These are phyloP conservation scores for Blastobasis lacticolella DNA, from an alignment of 2,888 invertebrate genomes.

Conservation along the genomic window DNA sequence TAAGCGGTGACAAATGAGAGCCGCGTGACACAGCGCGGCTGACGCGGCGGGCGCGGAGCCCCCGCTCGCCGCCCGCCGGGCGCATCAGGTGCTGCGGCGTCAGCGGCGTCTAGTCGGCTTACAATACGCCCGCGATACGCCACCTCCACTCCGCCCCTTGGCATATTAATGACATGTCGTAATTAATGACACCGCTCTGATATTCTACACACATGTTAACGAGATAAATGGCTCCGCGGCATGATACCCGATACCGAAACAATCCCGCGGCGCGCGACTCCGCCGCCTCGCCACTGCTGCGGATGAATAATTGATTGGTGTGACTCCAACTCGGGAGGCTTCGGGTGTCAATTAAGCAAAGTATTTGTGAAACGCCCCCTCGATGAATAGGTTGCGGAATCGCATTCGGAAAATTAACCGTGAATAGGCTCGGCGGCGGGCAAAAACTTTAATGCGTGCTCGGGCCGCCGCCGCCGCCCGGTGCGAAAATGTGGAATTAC, in stretches of 20 bases:
- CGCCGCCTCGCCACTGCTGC: slow-evolving; percentile 32
- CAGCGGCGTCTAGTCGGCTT: slow-evolving; percentile 22
- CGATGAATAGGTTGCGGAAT: slow-evolving; percentile 55
- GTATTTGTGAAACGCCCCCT: slow-evolving; percentile 49
- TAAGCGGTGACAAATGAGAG: slow-evolving; percentile 45
- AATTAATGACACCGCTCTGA: slow-evolving; percentile 52
- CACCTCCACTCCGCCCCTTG: slow-evolving; percentile 34
- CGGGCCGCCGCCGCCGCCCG: slow-evolving; percentile 32
- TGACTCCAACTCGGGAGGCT: slow-evolving; percentile 35
- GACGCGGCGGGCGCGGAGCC: slow-evolving; percentile 1
- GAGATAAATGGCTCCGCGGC: slow-evolving; percentile 32
- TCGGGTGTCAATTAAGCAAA: slow-evolving; percentile 54
- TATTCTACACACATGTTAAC: slow-evolving; percentile 51
- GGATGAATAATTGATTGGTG: slow-evolving; percentile 48
- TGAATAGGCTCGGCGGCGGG: slow-evolving; percentile 41
- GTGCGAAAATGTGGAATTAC: slow-evolving; percentile 60
- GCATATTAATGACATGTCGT: slow-evolving; percentile 49
- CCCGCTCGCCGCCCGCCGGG: background rate
- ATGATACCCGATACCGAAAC: slow-evolving; percentile 33
- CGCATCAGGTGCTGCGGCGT: background rate
- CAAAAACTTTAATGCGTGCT: slow-evolving; percentile 63
- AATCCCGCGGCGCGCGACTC: slow-evolving; percentile 21
- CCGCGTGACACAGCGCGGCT: slow-evolving; percentile 32
- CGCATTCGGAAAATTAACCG: slow-evolving; percentile 60
- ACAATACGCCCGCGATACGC: slow-evolving; percentile 27